Evolutionary conservation across 2,888 invertebrate species (phyloP).

Genomic region (Leptopilina myrica): DNA sequence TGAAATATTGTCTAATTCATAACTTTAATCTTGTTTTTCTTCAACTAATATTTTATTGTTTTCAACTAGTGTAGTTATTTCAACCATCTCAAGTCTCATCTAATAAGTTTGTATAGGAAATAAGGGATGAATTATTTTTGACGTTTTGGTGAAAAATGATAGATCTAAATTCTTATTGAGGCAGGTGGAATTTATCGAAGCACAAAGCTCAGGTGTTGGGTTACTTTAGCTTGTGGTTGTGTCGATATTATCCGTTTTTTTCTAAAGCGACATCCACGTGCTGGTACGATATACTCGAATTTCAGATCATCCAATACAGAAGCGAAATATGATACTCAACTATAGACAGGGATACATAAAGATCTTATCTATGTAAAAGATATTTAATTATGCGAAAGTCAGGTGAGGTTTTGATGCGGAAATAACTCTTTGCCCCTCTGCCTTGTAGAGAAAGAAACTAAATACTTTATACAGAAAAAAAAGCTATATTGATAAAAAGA

Average conservation of each 20-base stretch:
- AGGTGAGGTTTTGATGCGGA: neutral
- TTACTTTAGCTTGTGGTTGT: conserved; percentile 29
- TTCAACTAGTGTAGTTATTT: too few relatives aligned
- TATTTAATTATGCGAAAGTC: conserved; percentile 7
- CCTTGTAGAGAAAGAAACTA: neutral
- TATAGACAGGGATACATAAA: conserved; percentile 16
- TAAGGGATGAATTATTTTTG: too few relatives aligned
- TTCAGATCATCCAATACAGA: conserved; percentile 40
- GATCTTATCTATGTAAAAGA: conserved; percentile 36
- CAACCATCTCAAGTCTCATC: too few relatives aligned
- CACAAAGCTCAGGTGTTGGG: conserved; percentile 20
- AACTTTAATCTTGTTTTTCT: too few relatives aligned
- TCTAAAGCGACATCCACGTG: conserved; percentile 29
- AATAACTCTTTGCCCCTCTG: neutral
- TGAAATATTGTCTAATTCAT: too few relatives aligned
- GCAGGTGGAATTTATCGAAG: conserved; percentile 22
- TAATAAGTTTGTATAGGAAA: too few relatives aligned
- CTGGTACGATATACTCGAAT: conserved; percentile 21
- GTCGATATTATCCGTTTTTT: conserved; percentile 17
- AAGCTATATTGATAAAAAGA: neutral
- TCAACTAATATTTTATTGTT: too few relatives aligned
- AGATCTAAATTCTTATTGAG: neutral
- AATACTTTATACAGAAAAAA: neutral
- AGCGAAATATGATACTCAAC: conserved; percentile 26
- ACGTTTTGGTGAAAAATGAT: neutral